Evolutionary conservation across 2,888 invertebrate genomes (phyloP).

Genomic region (Hyalella azteca): DNA sequence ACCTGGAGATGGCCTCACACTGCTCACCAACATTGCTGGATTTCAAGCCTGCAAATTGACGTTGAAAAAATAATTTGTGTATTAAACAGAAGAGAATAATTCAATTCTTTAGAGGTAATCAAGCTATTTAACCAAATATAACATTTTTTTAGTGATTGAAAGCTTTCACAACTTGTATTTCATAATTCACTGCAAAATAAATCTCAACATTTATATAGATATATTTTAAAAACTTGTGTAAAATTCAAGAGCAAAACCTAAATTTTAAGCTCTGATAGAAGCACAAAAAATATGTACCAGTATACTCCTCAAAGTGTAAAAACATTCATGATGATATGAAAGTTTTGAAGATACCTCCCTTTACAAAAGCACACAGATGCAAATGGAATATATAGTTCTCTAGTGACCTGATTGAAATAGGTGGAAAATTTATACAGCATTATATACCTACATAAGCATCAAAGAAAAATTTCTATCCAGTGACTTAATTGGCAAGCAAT

Average conservation of each 20-base stretch:
- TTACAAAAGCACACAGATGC: background rate
- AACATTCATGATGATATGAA: no score
- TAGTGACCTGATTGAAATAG: background rate
- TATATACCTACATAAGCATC: background rate
- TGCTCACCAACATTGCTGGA: slow-evolving; percentile 93
- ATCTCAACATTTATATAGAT: background rate
- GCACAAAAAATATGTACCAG: no score
- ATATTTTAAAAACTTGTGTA: background rate
- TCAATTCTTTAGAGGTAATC: background rate
- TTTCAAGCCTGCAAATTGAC: slow-evolving; percentile 72
- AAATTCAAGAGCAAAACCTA: no score
- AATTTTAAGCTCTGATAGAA: no score
- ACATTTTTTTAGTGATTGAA: background rate
- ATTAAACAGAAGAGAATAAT: background rate
- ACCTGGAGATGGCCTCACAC: slow-evolving; percentile 94
- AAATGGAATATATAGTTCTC: background rate
- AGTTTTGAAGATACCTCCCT: no score
- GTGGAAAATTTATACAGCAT: background rate
- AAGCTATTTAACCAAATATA: background rate
- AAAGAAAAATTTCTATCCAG: background rate
- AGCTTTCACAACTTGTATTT: background rate
- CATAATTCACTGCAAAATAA: background rate
- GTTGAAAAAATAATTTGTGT: background rate
- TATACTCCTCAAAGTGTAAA: no score
- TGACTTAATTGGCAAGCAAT: background rate